A percentile compares a stretch with the other conserved stretches of the same genome.
These are phyloP conservation scores for Lasioglossum oenotherae DNA, from an alignment of 2,888 invertebrate species.

Conservation along the genomic window DNA sequence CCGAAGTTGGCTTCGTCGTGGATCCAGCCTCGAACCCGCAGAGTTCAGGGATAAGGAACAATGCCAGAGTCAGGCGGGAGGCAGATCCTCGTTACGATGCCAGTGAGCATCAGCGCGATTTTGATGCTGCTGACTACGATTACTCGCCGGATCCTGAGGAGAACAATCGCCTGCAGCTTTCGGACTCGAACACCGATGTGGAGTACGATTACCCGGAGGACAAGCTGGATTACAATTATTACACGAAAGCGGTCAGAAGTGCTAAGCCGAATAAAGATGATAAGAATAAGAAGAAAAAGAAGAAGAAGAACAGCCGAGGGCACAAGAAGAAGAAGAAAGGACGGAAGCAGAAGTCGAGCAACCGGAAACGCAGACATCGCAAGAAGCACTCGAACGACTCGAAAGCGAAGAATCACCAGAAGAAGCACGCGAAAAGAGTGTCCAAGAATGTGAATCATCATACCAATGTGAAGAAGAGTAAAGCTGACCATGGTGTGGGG, in stretches of 20 bases:
- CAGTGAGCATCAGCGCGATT: conserved; percentile 23
- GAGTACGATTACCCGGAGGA: neutral
- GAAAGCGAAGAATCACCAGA: conserved; percentile 16
- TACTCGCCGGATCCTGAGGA: neutral
- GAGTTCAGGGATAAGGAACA: neutral
- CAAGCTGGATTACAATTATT: neutral
- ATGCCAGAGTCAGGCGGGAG: conserved; percentile 35
- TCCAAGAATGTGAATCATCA: conserved; percentile 25
- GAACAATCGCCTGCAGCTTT: neutral
- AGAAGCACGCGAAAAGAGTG: conserved; percentile 37
- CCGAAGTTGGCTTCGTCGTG: neutral
- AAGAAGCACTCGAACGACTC: conserved; percentile 35
- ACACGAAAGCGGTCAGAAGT: conserved; percentile 3
- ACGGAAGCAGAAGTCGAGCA: neutral
- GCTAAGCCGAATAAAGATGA: neutral
- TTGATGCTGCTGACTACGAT: conserved; percentile 2
- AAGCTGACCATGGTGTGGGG: neutral
- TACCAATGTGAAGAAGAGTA: conserved; percentile 37
- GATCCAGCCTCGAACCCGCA: neutral
- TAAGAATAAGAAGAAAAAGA: conserved; percentile 16
- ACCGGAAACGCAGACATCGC: conserved; percentile 46
- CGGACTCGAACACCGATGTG: neutral
- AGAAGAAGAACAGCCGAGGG: conserved; percentile 6
- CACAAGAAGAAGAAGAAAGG: conserved; percentile 13
- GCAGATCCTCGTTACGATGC: conserved; percentile 26